Evolutionary conservation across 1,140 invertebrate genomes (phyloP).

Genomic region (Babylonia areolata): DNA sequence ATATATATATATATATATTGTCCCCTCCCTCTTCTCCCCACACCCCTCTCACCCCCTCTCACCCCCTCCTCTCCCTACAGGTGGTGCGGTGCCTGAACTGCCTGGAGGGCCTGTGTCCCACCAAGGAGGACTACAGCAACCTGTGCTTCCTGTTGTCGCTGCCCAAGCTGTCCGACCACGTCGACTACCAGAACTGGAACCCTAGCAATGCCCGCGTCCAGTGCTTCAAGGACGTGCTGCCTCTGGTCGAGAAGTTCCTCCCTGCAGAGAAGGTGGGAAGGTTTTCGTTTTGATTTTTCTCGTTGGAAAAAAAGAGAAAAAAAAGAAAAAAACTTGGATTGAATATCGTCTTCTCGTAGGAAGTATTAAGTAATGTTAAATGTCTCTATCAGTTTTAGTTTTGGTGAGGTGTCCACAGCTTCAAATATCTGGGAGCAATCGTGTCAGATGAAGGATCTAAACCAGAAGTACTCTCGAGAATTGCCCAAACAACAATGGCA

Average conservation of each 20-base stretch:
- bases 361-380: too few species aligned
- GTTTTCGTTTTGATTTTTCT: neutral
- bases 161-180: constrained; percentile 83
- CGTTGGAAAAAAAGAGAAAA: neutral
- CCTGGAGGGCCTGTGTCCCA: constrained; percentile 90
- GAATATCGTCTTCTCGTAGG: too few species aligned
- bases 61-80: neutral
- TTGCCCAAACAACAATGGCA: too few species aligned
- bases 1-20: too few species aligned
- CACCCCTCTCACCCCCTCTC: too few species aligned
- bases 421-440: too few species aligned
- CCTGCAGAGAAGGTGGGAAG: constrained; percentile 73
- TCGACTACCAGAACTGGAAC: constrained; percentile 75
- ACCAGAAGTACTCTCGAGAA: too few species aligned
- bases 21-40: too few species aligned
- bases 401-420: too few species aligned
- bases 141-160: constrained; percentile 94
- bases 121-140: constrained; percentile 95
- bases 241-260: constrained; percentile 92
- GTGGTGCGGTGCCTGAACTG: constrained; percentile 90
- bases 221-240: constrained; percentile 86
- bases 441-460: too few species aligned
- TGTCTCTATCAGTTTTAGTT: too few species aligned
- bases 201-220: constrained; percentile 84
- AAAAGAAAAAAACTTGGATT: too few species aligned